Evolutionary conservation across 2,113 vertebrate genomes (phyloP).

Genomic region (Salvelinus namaycush): DNA sequence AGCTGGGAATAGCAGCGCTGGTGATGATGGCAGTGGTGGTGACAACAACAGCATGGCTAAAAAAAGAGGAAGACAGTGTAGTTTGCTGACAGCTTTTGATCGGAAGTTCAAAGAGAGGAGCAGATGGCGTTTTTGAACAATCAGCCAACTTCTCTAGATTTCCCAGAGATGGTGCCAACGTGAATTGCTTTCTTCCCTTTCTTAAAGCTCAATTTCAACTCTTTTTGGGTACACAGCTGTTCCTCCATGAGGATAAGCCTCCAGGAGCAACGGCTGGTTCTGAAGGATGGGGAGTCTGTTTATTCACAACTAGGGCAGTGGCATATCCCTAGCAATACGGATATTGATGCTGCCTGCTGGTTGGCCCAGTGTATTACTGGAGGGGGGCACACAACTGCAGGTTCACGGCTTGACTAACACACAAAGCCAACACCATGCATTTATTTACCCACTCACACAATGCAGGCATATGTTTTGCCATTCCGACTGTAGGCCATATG

Average conservation of each 20-base stretch:
- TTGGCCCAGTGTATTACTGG: constrained; percentile 37
- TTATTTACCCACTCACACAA: constrained; percentile 5
- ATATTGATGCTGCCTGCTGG: constrained; percentile 36
- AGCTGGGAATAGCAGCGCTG: constrained; percentile 14
- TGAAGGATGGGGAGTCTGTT: constrained; percentile 43
- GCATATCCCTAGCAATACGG: constrained; percentile 39
- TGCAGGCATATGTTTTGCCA: constrained; percentile 14
- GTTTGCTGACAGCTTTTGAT: constrained; percentile 74
- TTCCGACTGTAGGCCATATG: not conserved
- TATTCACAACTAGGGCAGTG: constrained; percentile 25
- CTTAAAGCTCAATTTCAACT: constrained; percentile 71
- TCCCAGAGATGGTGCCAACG: constrained; percentile 53
- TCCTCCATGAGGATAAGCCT: constrained; percentile 53
- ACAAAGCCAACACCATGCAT: constrained; percentile 1
- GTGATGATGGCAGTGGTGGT: constrained; percentile 33
- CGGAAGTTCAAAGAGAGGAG: constrained; percentile 74
- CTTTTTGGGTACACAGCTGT: constrained; percentile 70
- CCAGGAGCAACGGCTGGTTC: constrained; percentile 37
- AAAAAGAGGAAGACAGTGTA: constrained; percentile 43
- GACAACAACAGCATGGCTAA: constrained; percentile 13
- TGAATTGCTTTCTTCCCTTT: constrained; percentile 59
- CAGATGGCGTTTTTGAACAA: constrained; percentile 78
- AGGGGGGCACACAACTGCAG: constrained; percentile 43
- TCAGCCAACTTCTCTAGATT: constrained; percentile 66
- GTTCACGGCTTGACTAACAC: constrained; percentile 51